Conservation (phyloP, 2,113 vertebrate genomes). For the Casuarius casuarius region DNA sequence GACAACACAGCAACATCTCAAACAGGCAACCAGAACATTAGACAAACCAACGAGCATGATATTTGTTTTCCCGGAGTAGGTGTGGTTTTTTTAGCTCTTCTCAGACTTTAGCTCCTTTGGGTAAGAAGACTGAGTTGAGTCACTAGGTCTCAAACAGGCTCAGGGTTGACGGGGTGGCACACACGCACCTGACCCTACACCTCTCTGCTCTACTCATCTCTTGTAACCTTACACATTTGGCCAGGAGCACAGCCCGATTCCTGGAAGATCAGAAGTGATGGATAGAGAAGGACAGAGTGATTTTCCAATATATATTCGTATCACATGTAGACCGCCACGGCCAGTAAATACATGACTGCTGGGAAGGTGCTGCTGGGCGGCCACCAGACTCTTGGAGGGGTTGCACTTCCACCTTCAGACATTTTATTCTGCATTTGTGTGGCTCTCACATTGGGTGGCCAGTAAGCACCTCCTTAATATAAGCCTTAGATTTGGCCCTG, state of each 20-base stretch:
- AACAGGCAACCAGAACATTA: neutral
- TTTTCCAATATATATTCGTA: neutral
- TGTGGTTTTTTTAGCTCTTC: rapidly evolving
- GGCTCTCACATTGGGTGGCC: neutral
- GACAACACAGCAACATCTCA: neutral
- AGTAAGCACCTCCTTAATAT: neutral
- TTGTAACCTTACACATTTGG: neutral
- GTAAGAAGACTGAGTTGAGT: neutral
- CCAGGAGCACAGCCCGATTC: neutral
- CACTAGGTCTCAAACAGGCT: neutral
- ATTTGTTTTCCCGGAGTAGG: neutral
- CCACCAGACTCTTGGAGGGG: rapidly evolving
- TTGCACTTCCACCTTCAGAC: neutral
- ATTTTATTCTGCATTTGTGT: neutral
- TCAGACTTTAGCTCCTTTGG: neutral
- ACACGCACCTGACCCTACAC: too few species aligned
- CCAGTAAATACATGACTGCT: neutral
- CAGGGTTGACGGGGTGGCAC: neutral
- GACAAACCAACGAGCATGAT: rapidly evolving
- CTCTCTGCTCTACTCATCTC: neutral
- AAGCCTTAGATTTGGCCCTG: neutral
- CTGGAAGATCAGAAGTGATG: neutral
- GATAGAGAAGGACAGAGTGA: neutral
- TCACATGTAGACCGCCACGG: rapidly evolving
- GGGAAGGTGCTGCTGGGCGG: neutral